These are phyloP conservation scores for Eurystomus glaucurus DNA, from an alignment of 2,797 vertebrate genomes.

Conservation along the genomic window DNA sequence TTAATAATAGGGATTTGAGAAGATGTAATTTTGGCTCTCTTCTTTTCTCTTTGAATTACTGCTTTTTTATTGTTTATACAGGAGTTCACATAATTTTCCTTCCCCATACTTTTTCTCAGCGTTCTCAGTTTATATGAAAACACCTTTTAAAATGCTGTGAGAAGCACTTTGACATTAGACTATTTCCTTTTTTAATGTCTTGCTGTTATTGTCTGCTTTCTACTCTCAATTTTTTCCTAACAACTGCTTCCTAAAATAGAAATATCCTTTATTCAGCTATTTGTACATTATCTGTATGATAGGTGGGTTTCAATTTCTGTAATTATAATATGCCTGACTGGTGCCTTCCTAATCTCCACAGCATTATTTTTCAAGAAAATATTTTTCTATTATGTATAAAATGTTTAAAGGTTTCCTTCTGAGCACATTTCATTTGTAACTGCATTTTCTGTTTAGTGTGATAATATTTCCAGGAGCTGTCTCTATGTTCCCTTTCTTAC, in stretches of 20 bases:
- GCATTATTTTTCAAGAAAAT: background rate
- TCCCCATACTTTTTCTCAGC: background rate
- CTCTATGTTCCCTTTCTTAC: background rate
- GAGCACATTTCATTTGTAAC: background rate
- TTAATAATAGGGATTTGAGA: background rate
- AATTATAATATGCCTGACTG: background rate
- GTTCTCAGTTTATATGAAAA: background rate
- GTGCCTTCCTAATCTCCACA: background rate
- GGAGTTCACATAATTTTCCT: background rate
- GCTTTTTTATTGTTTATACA: background rate
- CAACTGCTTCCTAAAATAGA: background rate
- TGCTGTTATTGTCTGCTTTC: background rate
- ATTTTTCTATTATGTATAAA: background rate
- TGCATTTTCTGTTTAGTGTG: background rate
- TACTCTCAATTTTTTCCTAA: background rate
- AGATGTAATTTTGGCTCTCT: background rate
- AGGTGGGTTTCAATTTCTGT: constrained; percentile 1
- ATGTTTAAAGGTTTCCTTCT: background rate
- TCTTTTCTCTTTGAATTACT: background rate
- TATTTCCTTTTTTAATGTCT: background rate
- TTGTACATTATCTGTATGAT: background rate
- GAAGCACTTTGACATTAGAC: background rate
- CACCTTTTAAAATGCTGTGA: background rate
- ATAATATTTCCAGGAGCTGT: background rate
- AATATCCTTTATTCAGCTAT: background rate